These are phyloP conservation scores for Drosophila pseudotalamancana DNA, from an alignment of 2,888 invertebrate species.

Conservation along the genomic window DNA sequence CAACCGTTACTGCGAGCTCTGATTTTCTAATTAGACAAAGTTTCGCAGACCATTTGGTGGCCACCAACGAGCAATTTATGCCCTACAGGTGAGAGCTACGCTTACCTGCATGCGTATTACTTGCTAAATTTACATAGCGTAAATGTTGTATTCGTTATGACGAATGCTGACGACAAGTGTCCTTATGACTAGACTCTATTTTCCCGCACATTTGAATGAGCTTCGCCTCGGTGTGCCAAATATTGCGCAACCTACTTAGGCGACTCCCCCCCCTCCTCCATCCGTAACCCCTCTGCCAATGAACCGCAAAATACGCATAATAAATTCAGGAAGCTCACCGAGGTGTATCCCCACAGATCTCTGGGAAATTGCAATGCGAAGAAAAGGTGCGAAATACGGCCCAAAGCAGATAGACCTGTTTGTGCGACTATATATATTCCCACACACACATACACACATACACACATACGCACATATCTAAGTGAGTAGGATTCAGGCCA, in stretches of 20 bases:
- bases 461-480: not conserved
- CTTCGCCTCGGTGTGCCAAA: constrained; percentile 48
- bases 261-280: not conserved
- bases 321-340: constrained; percentile 65
- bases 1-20: constrained; percentile 45
- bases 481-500: constrained; percentile 12
- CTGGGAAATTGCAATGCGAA: constrained; percentile 19
- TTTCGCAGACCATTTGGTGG: constrained; percentile 62
- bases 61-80: constrained; percentile 59
- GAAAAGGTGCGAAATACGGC: constrained; percentile 19
- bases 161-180: constrained; percentile 55
- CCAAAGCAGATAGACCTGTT: constrained; percentile 30
- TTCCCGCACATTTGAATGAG: constrained; percentile 40
- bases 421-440: constrained; percentile 14
- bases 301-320: constrained; percentile 48
- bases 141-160: constrained; percentile 65
- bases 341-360: constrained; percentile 47
- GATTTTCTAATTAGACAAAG: constrained; percentile 73
- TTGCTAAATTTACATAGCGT: no score
- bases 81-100: constrained; percentile 20
- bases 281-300: not conserved
- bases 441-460: not conserved
- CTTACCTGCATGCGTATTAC: constrained; percentile 33
- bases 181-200: constrained; percentile 62
- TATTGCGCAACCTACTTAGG: constrained; percentile 23